Evolutionary conservation across 1,140 invertebrate species (phyloP), one percentile per base, ranked within the genome.

Genomic region (Lepidurus couesii): DNA sequence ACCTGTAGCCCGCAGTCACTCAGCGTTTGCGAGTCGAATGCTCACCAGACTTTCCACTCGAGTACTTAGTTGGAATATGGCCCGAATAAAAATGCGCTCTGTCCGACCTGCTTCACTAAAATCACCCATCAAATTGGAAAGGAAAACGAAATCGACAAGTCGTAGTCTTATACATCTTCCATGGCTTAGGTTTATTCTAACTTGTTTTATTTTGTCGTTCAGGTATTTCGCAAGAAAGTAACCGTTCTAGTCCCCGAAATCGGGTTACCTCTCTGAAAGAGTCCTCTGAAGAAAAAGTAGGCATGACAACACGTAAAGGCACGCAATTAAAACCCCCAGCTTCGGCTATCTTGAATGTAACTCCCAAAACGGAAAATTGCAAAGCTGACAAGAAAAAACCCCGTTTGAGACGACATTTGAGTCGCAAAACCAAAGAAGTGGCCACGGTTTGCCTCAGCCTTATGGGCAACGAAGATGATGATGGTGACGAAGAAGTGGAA

Each of bases 401-500:
- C 1, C 26, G 44, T 0, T 75, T 43, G 24, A 45, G 74, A 7
- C 44, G 77, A 21, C 84, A 91, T 65, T 91, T 91, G 0, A 87
- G 88, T 1, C 86, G 92, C 53, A 92, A 91, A 84, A 92, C 91
- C 7, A 93, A 92, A 83, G 91, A 92, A 85, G 90, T 90, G 75
- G 91, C 91, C 16, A 87, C 91, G 24, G 88, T 92, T 42, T 92
- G 91, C 80, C 91, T 92, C 89, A 91, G 92, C 82, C 89, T 92
- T 80, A 86, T 93, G 42, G 90, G 90, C 8, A 73, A 74, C 7
- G 79, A 81, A 42, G 77, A 75, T 78, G 65, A 76, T 65, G 81
- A 80, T 1, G 82, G 82, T 75, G 81, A 81, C 21, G 76, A 75
- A 6, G 75, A 73, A n/a, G 78, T 53, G 7, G 75, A 65, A 26